Base-by-base conservation (phyloP, 2,888 invertebrate genomes). In the Celastrina argiolus region DNA sequence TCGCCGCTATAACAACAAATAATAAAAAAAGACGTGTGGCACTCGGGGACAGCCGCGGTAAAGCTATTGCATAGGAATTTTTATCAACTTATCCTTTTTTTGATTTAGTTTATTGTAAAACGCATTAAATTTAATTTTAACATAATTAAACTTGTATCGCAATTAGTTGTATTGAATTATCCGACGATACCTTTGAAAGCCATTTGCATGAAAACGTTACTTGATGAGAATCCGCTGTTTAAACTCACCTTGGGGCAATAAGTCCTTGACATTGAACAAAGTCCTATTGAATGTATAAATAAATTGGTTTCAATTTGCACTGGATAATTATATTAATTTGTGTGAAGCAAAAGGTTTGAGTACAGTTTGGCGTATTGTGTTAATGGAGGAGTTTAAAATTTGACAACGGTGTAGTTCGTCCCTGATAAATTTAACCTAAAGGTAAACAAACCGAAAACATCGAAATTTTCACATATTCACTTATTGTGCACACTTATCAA, bases 221-320 rank as follows among this genome's bases (percentile, higher is more conserved):
- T 58, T 31, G 28, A 58, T 58, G 28, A 58, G 58, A 58, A 16
- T 31, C n/a, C 58, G 58, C 58, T 45, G 45, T 18, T 58, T 58
- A 58, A 58, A n/a, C n/a, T 58, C 58, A 31, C 58, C 58, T 58
- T 58, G 28, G 56, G 28, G 31, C 31, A 26, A 51, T 31, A 16
- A 58, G 58, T n/a, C 58, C 58, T 58, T 58, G 58, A 58, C 58
- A 58, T 58, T 58, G 58, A 58, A 58, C 28, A 58, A 51, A 58
- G 58, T 58, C 28, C 14, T 8, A 31, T 58, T 58, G 58, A 51
- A 51, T 51, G 51, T 51, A 12, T 51, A 51, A 26, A 26, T 51
- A 51, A 51, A 51, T 51, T 51, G 51, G 22, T 51, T 26, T 18
- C 22, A 26, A 51, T 26, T 51, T 26, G 22, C 22, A 51, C 22